These are phyloP conservation scores for Schizopygopsis pylzovi DNA, from an alignment of 2,797 vertebrate species.

Conservation along the genomic window DNA sequence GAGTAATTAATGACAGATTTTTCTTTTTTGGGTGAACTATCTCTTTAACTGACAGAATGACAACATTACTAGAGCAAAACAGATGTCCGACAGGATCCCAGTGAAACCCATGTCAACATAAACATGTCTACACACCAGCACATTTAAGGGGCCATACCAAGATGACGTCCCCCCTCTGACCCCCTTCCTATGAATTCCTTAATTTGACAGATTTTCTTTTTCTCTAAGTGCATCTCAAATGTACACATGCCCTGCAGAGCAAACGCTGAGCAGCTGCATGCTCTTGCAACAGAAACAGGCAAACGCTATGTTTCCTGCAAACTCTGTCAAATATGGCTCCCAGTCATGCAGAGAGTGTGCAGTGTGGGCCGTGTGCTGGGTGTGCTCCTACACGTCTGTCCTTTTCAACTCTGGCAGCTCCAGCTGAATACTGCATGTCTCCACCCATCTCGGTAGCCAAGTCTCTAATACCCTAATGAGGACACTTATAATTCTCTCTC, in stretches of 20 bases:
- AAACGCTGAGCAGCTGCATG: conserved; percentile 3
- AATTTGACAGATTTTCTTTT: background rate
- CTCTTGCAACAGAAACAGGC: background rate
- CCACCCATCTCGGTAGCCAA: conserved; percentile 38
- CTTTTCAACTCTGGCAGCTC: conserved; percentile 29
- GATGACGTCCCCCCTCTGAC: background rate
- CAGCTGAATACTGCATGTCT: conserved; percentile 12
- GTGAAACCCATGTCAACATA: background rate
- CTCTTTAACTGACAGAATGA: background rate
- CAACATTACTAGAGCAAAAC: background rate
- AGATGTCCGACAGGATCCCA: background rate
- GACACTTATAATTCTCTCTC: conserved; percentile 18
- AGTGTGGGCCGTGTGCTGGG: background rate
- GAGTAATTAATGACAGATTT: background rate
- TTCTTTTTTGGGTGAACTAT: background rate
- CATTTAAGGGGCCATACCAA: background rate
- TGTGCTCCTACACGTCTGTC: conserved; percentile 36
- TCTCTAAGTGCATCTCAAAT: background rate
- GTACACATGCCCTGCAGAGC: conserved; percentile 3
- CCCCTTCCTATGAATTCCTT: background rate
- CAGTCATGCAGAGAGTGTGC: conserved; percentile 12
- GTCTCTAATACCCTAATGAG: conserved; percentile 29
- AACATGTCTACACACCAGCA: conserved; percentile 5
- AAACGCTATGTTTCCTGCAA: conserved; percentile 1
- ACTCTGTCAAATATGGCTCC: conserved; percentile 21